Conservation (phyloP, 2,888 invertebrate species). For the Drepanosiphum platanoidis region DNA sequence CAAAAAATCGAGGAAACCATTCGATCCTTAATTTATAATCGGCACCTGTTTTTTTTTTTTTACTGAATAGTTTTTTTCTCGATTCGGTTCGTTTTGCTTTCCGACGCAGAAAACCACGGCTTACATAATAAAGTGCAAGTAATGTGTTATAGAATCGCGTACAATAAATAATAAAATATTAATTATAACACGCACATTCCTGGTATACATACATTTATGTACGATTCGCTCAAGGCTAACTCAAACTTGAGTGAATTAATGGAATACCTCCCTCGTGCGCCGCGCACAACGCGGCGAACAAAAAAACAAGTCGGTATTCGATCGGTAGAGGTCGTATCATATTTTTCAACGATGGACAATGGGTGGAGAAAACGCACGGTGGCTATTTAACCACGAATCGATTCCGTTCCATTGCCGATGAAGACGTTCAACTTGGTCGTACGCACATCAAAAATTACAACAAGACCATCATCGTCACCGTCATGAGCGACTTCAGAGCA, state of each 20-base stretch:
- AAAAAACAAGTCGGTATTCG: constrained; percentile 42
- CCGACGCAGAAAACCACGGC: neutral
- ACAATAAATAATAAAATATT: neutral
- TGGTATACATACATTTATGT: constrained; percentile 16
- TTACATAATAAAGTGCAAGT: constrained; percentile 11
- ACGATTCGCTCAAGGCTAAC: constrained; percentile 41
- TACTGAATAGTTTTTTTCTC: neutral
- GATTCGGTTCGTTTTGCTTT: neutral
- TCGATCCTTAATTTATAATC: no score
- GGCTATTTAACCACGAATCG: constrained; percentile 54
- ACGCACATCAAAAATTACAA: constrained; percentile 36
- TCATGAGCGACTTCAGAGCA: constrained; percentile 37
- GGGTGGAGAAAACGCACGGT: constrained; percentile 54
- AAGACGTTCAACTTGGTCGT: constrained; percentile 57
- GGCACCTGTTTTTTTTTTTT: neutral
- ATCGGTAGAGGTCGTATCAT: constrained; percentile 59
- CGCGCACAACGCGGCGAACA: neutral
- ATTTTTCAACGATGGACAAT: constrained; percentile 37
- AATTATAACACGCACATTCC: constrained; percentile 9
- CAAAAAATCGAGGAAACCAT: neutral
- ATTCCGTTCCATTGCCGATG: constrained; percentile 50
- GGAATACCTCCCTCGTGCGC: constrained; percentile 49
- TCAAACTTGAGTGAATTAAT: constrained; percentile 44
- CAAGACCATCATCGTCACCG: no score
- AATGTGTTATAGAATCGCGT: neutral